Percentiles rank a stretch among this genome's conserved stretches.
Conservation (phyloP, 2,113 vertebrate genomes). For the Gobio gobio region DNA sequence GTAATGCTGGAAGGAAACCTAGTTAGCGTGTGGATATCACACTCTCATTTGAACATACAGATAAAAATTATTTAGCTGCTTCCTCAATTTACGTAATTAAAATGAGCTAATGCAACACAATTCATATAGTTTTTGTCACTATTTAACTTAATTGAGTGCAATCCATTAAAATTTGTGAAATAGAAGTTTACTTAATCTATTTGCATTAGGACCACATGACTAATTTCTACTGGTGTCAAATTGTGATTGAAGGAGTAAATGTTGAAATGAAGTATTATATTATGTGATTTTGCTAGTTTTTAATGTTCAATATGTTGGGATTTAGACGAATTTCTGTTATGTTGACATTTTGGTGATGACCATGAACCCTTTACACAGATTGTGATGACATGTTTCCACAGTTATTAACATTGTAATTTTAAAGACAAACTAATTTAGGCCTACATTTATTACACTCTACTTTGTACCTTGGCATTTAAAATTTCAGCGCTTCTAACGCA, state of each 20-base stretch:
- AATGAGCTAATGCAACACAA: slow-evolving; percentile 5
- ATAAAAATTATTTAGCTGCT: neutral
- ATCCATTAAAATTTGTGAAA: neutral
- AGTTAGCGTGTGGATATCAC: neutral
- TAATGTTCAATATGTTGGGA: neutral
- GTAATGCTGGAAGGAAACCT: neutral
- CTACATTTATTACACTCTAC: too few species aligned
- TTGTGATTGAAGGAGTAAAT: neutral
- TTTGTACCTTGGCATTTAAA: too few species aligned
- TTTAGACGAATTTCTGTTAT: too few species aligned
- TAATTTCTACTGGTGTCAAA: neutral
- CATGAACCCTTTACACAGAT: too few species aligned
- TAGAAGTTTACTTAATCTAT: neutral
- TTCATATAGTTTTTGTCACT: neutral
- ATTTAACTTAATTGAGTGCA: slow-evolving; percentile 4
- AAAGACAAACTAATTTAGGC: too few species aligned
- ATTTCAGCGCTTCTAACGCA: too few species aligned
- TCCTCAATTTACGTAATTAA: neutral
- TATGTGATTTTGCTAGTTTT: neutral
- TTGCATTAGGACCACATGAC: neutral
- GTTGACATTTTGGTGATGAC: too few species aligned
- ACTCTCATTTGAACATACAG: slow-evolving; percentile 8
- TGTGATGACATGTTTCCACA: too few species aligned
- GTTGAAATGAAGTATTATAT: neutral
- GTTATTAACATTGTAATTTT: too few species aligned